These are phyloP conservation scores for Plusia festucae DNA, from an alignment of 2,888 invertebrate species.

Conservation along the genomic window DNA sequence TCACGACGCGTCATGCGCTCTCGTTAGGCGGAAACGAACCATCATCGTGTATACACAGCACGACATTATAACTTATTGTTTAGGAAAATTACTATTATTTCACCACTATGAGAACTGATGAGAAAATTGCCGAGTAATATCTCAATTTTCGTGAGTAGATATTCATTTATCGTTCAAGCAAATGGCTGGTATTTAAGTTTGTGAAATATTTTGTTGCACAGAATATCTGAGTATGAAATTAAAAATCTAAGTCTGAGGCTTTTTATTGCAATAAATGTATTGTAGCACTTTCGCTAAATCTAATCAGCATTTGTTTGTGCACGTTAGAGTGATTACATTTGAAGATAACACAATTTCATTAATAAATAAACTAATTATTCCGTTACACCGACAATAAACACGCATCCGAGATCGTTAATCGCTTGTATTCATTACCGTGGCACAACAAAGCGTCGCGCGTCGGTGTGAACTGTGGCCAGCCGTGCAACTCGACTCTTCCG, in stretches of 20 bases:
- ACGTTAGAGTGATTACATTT: slow-evolving; percentile 31
- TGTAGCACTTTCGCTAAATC: slow-evolving; percentile 46
- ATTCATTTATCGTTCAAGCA: not conserved
- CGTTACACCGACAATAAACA: slow-evolving; percentile 51
- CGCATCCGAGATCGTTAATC: slow-evolving; percentile 51
- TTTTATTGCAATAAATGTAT: not conserved
- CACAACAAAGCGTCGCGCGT: slow-evolving; percentile 48
- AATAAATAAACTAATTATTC: slow-evolving; percentile 55
- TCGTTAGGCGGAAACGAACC: slow-evolving; percentile 62
- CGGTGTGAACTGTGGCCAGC: slow-evolving; percentile 52
- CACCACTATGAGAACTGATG: slow-evolving; percentile 21
- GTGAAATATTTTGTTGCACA: slow-evolving; percentile 1
- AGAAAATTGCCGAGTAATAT: slow-evolving; percentile 40
- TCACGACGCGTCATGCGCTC: slow-evolving; percentile 61
- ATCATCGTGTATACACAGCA: slow-evolving; percentile 56
- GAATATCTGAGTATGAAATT: not conserved
- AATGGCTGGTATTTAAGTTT: slow-evolving; percentile 8
- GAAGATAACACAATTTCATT: slow-evolving; percentile 49
- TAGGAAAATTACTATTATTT: slow-evolving; percentile 47
- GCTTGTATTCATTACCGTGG: slow-evolving; percentile 45
- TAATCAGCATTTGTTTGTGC: slow-evolving; percentile 33
- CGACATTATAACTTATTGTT: slow-evolving; percentile 46
- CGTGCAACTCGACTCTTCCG: slow-evolving; percentile 67
- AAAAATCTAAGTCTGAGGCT: not conserved
- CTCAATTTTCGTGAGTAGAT: slow-evolving; percentile 29